These are phyloP conservation scores for Leptinotarsa texana DNA, from an alignment of 1,140 invertebrate genomes.

Conservation along the genomic window DNA sequence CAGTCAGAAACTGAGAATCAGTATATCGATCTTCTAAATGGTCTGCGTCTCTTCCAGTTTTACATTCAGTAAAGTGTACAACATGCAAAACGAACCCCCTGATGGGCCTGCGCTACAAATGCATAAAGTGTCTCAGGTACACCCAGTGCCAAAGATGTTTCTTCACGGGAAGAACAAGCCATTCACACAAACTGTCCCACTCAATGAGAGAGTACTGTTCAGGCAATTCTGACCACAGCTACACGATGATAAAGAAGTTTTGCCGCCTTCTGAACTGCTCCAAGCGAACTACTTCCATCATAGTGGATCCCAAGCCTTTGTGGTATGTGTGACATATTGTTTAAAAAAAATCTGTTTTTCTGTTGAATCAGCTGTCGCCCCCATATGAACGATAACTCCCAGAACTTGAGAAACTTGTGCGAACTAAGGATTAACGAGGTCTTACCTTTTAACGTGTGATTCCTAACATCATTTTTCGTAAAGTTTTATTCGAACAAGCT, in stretches of 20 bases:
- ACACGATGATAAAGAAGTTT: slow-evolving; percentile 53
- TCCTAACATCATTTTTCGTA: slow-evolving; percentile 11
- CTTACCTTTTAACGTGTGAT: too few relatives aligned
- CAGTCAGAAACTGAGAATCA: too few relatives aligned
- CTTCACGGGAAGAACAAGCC: slow-evolving; percentile 68
- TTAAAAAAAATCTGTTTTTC: too few relatives aligned
- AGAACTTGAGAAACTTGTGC: too few relatives aligned
- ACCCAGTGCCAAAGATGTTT: slow-evolving; percentile 79
- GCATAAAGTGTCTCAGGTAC: slow-evolving; percentile 73
- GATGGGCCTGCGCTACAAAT: slow-evolving; percentile 66
- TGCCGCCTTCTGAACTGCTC: slow-evolving; percentile 34
- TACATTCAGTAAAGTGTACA: slow-evolving; percentile 59
- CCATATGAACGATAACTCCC: too few relatives aligned
- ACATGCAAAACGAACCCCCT: slow-evolving; percentile 61
- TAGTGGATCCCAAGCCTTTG: slow-evolving; percentile 32
- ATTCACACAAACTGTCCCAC: slow-evolving; percentile 73
- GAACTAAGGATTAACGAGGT: too few relatives aligned
- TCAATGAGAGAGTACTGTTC: slow-evolving; percentile 74
- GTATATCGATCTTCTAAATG: too few relatives aligned
- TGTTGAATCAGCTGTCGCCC: too few relatives aligned
- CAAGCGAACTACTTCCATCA: slow-evolving; percentile 10
- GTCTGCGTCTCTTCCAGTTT: slow-evolving; percentile 51
- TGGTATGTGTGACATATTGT: slow-evolving; percentile 26
- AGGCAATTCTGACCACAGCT: slow-evolving; percentile 52
- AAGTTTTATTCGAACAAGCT: neutral